Percentiles rank a stretch among this genome's conserved stretches.
These are phyloP conservation scores for Aplodontia rufa DNA, from an alignment of 2,113 vertebrate species.

Conservation along the genomic window DNA sequence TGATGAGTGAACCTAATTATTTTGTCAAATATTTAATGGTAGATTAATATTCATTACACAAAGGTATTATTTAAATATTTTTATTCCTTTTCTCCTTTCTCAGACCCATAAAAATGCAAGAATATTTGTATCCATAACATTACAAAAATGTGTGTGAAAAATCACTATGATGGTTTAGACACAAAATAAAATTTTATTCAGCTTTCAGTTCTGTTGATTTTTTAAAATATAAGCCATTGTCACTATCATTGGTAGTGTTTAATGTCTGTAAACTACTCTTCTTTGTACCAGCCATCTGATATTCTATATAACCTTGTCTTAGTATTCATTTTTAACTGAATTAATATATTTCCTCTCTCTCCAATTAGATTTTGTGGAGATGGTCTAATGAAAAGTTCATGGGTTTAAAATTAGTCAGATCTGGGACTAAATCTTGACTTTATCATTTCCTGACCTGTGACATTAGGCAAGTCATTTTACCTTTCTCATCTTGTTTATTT, in stretches of 20 bases:
- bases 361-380: conserved; percentile 14
- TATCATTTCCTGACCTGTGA: conserved; percentile 26
- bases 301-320: neutral
- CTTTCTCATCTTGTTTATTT: conserved; percentile 40
- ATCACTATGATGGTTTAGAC: conserved; percentile 11
- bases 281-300: neutral
- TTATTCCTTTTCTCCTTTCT: neutral
- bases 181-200: conserved; percentile 30
- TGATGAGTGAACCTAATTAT: neutral
- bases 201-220: neutral
- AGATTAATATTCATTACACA: neutral
- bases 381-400: conserved; percentile 19
- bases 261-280: neutral
- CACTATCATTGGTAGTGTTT: neutral
- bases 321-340: conserved; percentile 35
- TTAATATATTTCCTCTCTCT: conserved; percentile 20
- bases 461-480: conserved; percentile 46
- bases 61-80: conserved; percentile 13
- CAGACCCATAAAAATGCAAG: neutral
- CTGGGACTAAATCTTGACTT: conserved; percentile 30
- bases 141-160: neutral
- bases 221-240: neutral
- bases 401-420: conserved; percentile 46
- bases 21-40: neutral
- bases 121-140: conserved; percentile 5